These are phyloP conservation scores for Machaerirhynchus nigripectus DNA, from an alignment of 2,113 vertebrate genomes.

Conservation along the genomic window DNA sequence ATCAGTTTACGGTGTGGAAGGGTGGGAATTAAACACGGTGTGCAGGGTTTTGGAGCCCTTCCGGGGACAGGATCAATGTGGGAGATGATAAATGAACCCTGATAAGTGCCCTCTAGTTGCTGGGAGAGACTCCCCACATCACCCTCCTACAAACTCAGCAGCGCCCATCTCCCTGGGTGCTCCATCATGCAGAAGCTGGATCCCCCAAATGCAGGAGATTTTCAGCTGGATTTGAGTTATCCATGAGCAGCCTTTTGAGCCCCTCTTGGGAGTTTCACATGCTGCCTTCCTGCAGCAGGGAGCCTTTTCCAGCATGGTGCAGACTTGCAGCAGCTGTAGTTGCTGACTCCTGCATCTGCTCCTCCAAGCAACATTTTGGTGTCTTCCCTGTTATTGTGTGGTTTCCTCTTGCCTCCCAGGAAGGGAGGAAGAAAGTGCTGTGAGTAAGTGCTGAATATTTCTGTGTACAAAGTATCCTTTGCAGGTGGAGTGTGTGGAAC, in stretches of 20 bases:
- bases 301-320: accelerated
- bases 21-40: background rate
- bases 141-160: background rate
- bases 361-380: accelerated
- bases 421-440: background rate
- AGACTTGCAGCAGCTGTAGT: background rate
- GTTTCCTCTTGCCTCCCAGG: background rate
- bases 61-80: accelerated
- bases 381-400: background rate
- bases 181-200: accelerated
- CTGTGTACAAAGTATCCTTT: background rate
- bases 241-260: background rate
- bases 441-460: background rate
- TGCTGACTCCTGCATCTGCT: accelerated
- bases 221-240: background rate
- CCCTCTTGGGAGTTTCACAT: background rate
- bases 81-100: background rate
- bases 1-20: background rate
- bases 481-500: background rate
- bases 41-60: background rate
- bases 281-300: background rate
- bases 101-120: background rate
- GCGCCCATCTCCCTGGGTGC: background rate
- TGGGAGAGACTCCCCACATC: background rate
- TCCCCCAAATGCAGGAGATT: background rate